Evolutionary conservation across 2,888 invertebrate species (phyloP).

Genomic region (Strigamia crassipes): DNA sequence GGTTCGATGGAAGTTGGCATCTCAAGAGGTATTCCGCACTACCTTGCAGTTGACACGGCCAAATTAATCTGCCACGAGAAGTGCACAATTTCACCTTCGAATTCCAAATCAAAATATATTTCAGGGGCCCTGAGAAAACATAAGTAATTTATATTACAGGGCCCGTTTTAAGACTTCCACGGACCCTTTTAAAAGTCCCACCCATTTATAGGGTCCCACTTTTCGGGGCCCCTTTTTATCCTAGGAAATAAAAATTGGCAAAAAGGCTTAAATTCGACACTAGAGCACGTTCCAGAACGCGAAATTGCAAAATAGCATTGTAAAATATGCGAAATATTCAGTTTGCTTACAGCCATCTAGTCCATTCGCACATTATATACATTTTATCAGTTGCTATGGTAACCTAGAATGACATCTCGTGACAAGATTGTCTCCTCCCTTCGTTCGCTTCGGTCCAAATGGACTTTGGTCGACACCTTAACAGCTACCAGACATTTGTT

Average conservation of each 20-base stretch:
- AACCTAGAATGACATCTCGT: conserved; percentile 18
- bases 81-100: neutral
- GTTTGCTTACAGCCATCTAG: neutral
- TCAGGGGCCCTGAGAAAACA: too few relatives aligned
- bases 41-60: conserved; percentile 22
- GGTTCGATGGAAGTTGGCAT: conserved; percentile 13
- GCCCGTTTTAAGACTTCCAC: too few relatives aligned
- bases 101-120: too few relatives aligned
- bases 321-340: conserved; percentile 31
- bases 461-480: conserved; percentile 41
- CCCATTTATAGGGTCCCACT: too few relatives aligned
- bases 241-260: too few relatives aligned
- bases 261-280: neutral
- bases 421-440: conserved; percentile 19
- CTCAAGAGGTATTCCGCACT: neutral
- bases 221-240: too few relatives aligned
- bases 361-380: neutral
- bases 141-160: too few relatives aligned
- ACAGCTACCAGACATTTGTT: conserved; percentile 37
- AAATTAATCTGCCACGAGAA: neutral
- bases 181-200: too few relatives aligned
- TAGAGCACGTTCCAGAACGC: neutral
- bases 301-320: neutral
- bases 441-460: conserved; percentile 24
- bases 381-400: conserved; percentile 21